Base-by-base conservation (phyloP, 2,113 vertebrate genomes). In the Pachypanchax playfairii region DNA sequence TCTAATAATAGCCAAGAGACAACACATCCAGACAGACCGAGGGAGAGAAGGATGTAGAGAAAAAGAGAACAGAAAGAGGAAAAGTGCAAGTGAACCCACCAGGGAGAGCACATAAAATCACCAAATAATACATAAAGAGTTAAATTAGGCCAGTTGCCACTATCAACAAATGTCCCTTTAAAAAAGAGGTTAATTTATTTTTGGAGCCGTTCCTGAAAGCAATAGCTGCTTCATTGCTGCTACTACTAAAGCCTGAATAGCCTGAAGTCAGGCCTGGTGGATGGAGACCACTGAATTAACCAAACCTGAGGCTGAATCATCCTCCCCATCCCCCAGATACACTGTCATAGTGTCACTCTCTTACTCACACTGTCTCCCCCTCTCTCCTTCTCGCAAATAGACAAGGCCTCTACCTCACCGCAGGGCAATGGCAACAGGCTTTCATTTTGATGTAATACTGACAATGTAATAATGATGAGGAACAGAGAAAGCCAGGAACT, bases 1-100 rank as follows among this genome's bases (percentile, higher is more conserved):
- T 91, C 87, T 89, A 92, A 91, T 90, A 92, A 91, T 90, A 91
- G 84, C 84, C 90, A 65, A 85, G 74, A 91, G 90, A 90, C 89
- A 88, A 89, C 80, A 82, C 75, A 80, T 81, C 75, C 82, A 90
- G 84, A 85, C 80, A 89, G 76, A 86, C 65, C 65, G 76, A 82
- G 68, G 62, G 63, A 85, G 71, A 79, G 58, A 83, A 67, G 80
- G 77, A 86, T 47, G 81, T 39, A 72, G 75, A 85, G 74, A 72
- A 42, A 63, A 70, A 77, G 63, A 78, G 49, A 77, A 55, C 68
- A 77, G 70, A 75, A 51, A 78, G 38, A 65, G 77, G 67, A 77
- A 79, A 77, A 85, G 82, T 77, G 76, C 67, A 64, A 82, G 58
- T 77, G 73, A 85, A 79, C 50, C 65, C 82, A 79, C 56, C 55